Conservation (phyloP, 2,888 invertebrate species). For the Pristionchus japonicus region DNA sequence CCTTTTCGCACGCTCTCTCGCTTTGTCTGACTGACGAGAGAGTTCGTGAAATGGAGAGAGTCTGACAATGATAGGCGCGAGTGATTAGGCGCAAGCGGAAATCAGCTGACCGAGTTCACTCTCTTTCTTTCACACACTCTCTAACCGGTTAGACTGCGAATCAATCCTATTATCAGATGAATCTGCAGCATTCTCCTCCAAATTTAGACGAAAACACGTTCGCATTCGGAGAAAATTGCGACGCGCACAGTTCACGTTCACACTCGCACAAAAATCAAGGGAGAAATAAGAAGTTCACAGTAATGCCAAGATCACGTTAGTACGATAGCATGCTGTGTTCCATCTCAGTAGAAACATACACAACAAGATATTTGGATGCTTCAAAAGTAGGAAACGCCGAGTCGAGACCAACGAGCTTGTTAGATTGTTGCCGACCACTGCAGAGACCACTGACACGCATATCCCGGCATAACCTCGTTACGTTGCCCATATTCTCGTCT, state of each 20-base stretch:
- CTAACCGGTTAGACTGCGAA: too few relatives aligned
- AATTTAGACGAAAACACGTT: neutral
- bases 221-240: neutral
- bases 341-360: too few relatives aligned
- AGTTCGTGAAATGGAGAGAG: neutral
- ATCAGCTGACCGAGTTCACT: neutral
- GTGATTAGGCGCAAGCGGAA: neutral
- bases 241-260: neutral
- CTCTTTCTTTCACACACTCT: too few relatives aligned
- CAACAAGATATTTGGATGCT: too few relatives aligned
- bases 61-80: neutral
- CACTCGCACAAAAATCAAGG: neutral
- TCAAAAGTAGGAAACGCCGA: neutral
- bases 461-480: constrained; percentile 27
- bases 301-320: neutral
- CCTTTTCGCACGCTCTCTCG: neutral
- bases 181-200: neutral
- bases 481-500: neutral
- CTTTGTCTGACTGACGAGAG: neutral
- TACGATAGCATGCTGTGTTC: too few relatives aligned
- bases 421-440: neutral
- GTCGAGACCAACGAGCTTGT: neutral
- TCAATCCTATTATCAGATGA: too few relatives aligned
- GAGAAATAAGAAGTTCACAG: neutral
- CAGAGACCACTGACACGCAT: neutral